Base-by-base conservation (phyloP, 2,797 vertebrate genomes). In the Buceros bicornis region DNA sequence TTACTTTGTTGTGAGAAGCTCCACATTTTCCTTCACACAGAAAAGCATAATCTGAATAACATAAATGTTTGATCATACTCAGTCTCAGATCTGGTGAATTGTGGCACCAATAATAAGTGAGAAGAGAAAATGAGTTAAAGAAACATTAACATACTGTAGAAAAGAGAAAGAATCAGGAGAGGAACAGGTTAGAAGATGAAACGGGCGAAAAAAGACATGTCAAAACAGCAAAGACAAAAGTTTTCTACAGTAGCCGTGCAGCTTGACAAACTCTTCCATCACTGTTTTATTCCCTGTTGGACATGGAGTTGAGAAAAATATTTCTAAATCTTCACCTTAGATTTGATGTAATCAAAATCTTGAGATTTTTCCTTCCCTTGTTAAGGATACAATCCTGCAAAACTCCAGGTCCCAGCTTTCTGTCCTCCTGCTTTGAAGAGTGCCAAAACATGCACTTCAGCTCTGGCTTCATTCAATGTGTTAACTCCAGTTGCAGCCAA, bases 151-250 rank as follows among this genome's bases (percentile, higher is more conserved):
- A 5, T n/a, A 64, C 8, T 14, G 13, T 13, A 16, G 43, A 62
- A 92, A 87, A 78, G 24, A 42, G 13, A 79, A 76, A 54, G 3
- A 89, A 40, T 4, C 29, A 40, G n/a, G 35, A 82, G 4, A 62
- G 3, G 15, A 82, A 61, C 4, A 42, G 26, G 35, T 67, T 65
- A 78, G 51, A 57, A 92, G 19, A 79, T 8, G 10, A 71, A 90
- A 70, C 3, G 19, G 3, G 8, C 4, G 6, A 3, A 51, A 80
- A 50, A 65, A n/a, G 3, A 24, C 6, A 20, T 5, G 1, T 21
- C 66, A 76, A 62, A 26, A 37, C 4, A 79, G 4, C 3, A 47
- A 80, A 89, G 35, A n/a, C 1, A 2, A 31, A 87, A 74, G 6
- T 35, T 81, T 51, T 71, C 48, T 81, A 28, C 25, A 64, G 43